Evolutionary conservation across 1,140 invertebrate species (phyloP).

Genomic region (Drosophila subobscura): DNA sequence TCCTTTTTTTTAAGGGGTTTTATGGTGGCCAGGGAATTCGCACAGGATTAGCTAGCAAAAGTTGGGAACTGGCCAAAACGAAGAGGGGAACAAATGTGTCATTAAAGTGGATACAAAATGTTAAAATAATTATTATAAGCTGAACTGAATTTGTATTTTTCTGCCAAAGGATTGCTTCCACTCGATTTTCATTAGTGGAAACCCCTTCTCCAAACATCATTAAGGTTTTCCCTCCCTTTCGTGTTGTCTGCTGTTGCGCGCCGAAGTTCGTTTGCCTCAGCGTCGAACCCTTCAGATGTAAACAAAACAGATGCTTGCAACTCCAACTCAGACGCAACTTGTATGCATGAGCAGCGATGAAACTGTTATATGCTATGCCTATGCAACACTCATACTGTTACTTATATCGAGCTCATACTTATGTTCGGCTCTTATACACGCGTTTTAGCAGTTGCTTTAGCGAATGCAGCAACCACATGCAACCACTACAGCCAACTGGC

Average conservation of each 20-base stretch:
- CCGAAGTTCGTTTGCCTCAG: constrained; percentile 35
- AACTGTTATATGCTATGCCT: constrained; percentile 61
- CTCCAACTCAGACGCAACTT: constrained; percentile 9
- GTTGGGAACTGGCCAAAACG: constrained; percentile 5
- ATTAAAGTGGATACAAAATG: constrained; percentile 13
- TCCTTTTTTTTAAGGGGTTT: constrained; percentile 6
- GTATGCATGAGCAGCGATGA: neutral
- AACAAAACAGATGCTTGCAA: constrained; percentile 37
- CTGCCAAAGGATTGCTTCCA: neutral
- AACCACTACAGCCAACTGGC: neutral
- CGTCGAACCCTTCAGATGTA: constrained; percentile 33
- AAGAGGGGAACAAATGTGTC: neutral
- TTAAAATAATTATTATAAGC: constrained; percentile 15
- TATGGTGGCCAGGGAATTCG: constrained; percentile 11
- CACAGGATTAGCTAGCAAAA: constrained; percentile 10
- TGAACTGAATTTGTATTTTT: too few relatives aligned
- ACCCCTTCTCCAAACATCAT: neutral
- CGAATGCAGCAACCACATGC: constrained; percentile 24
- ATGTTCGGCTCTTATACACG: constrained; percentile 5
- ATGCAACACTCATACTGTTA: neutral
- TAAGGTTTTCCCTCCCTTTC: neutral
- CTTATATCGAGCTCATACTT: constrained; percentile 20
- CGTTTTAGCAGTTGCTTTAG: constrained; percentile 36
- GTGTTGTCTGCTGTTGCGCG: constrained; percentile 7
- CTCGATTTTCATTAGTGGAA: too few relatives aligned